Evolutionary conservation across 2,797 vertebrate species (phyloP).

Genomic region (Danio aesculapii): DNA sequence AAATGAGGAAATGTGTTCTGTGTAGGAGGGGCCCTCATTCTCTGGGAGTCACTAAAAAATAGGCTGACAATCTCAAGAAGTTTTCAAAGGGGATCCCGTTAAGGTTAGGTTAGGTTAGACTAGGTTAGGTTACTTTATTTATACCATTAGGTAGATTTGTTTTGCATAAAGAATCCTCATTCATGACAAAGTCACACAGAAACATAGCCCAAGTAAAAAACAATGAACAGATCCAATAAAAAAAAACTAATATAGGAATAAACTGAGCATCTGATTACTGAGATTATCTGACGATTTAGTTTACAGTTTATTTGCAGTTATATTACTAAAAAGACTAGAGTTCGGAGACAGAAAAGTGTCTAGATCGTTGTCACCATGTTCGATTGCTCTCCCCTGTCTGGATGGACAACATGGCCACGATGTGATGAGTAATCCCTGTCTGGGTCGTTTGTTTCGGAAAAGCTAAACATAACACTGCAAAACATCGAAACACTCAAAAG

Average conservation of each 20-base stretch:
- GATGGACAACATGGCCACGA: constrained; percentile 73
- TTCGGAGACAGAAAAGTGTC: not conserved
- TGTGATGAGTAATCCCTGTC: constrained; percentile 59
- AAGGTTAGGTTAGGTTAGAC: too few relatives aligned
- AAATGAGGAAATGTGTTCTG: not conserved
- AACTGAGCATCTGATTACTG: too few relatives aligned
- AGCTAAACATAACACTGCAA: not conserved
- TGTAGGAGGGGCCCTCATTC: not conserved
- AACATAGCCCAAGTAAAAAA: too few relatives aligned
- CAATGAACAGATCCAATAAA: too few relatives aligned
- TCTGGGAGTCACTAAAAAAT: not conserved
- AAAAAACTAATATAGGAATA: too few relatives aligned
- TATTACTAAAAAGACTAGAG: not conserved
- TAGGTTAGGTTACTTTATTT: too few relatives aligned
- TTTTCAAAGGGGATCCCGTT: constrained; percentile 21
- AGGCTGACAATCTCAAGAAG: not conserved
- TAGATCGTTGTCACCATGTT: constrained; percentile 55
- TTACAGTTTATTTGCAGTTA: not conserved
- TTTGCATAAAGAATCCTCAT: too few relatives aligned
- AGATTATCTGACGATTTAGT: not conserved
- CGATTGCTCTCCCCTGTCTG: constrained; percentile 66
- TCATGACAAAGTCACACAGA: too few relatives aligned
- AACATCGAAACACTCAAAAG: constrained; percentile 22
- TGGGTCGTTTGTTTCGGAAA: constrained; percentile 6
- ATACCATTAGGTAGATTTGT: too few relatives aligned